A percentile compares a stretch with the other conserved stretches of the same genome.
Evolutionary conservation across 2,888 invertebrate genomes (phyloP).

Genomic region (Cantharis rufa): DNA sequence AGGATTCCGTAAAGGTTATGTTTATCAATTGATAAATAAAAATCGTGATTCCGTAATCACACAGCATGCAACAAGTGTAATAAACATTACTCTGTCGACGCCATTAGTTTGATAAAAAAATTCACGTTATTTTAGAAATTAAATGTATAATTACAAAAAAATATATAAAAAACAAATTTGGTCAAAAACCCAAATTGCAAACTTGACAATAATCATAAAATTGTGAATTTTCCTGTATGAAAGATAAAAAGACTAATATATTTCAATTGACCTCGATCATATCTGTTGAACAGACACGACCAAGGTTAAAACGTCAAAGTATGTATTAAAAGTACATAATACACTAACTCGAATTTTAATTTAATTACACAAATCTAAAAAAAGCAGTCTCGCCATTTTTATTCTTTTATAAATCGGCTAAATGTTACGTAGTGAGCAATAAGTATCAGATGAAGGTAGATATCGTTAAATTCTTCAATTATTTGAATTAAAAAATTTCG

Average conservation of each 20-base stretch:
- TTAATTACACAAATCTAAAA: not conserved
- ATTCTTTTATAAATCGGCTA: not conserved
- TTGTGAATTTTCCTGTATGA: not conserved
- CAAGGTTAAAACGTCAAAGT: constrained; percentile 4
- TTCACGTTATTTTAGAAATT: not conserved
- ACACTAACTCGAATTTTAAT: not conserved
- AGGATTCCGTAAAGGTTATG: not conserved
- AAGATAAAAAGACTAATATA: not conserved
- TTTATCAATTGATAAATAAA: not conserved
- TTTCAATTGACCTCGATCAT: not conserved
- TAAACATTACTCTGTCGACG: not conserved
- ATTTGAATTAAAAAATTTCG: not conserved
- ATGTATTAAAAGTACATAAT: not conserved
- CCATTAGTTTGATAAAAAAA: not conserved
- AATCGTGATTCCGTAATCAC: not conserved
- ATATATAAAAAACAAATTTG: not conserved
- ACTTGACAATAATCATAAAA: not conserved
- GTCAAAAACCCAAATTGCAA: not conserved
- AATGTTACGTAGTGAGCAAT: not conserved
- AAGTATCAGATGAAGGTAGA: no score
- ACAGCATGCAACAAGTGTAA: not conserved
- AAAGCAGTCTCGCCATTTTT: not conserved
- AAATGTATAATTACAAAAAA: not conserved
- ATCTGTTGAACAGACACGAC: not conserved
- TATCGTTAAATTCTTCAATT: not conserved